Base-by-base conservation (phyloP, 1,140 invertebrate species). In the Drosophila grimshawi region DNA sequence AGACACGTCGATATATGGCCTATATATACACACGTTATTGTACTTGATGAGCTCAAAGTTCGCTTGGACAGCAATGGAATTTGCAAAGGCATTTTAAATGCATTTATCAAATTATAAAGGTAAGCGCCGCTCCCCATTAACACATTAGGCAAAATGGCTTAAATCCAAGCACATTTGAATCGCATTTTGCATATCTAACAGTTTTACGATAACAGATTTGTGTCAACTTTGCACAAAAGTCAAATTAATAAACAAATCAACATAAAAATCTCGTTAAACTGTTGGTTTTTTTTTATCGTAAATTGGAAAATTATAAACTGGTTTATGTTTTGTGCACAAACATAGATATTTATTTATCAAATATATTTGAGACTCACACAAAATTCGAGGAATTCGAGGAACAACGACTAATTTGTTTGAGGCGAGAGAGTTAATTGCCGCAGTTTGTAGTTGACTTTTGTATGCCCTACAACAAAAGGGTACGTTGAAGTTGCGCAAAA, bases 321-420 rank as follows among this genome's bases (percentile, higher is more conserved):
- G 81, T 86, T 86, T 65, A 46, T 43, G 39, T 43, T n/a, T 19
- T 61, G 51, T 55, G 39, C 46, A 60, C 49, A 69, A 2, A 49
- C 33, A 35, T 10, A 45, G n/a, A 45, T 7, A 19, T 0, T 49
- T 19, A 11, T 30, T 19, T 27, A 43, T 57, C 41, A 41, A 35
- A 32, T 37, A 32, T 45, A 57, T 43, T 27, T 61, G 61, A 65
- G 51, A 37, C 45, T 76, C 66, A 72, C 45, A 68, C 49, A 59
- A 76, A 72, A 86, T 86, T 88, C 82, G 49, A 62, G 65, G 83
- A 86, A 86, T 86, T 88, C 62, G 64, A 19, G 19, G 37, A 71
- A 39, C 35, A 43, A 43, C 66, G 49, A 68, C 72, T 78, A 66
- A 68, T 74, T 81, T 76, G 78, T 86, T 80, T 55, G 55, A 71